Evolutionary conservation across 2,797 vertebrate genomes (phyloP).

Genomic region (Esox lucius): DNA sequence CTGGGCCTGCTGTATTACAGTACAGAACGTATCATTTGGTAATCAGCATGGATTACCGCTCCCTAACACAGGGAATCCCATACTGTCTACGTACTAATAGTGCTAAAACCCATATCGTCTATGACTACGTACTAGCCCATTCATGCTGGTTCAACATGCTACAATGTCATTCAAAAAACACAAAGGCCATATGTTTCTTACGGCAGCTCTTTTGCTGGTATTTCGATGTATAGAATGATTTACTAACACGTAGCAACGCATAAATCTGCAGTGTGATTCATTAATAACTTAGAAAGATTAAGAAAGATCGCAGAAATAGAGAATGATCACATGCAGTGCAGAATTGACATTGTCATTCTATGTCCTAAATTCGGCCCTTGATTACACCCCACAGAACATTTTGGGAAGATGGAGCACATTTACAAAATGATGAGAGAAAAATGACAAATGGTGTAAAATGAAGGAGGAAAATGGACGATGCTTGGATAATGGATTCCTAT

Average conservation of each 20-base stretch:
- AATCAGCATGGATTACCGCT: neutral
- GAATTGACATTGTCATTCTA: neutral
- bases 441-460: neutral
- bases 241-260: too few relatives aligned
- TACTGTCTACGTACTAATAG: neutral
- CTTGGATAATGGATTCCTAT: neutral
- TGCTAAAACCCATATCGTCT: neutral
- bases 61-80: neutral
- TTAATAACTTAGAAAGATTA: too few relatives aligned
- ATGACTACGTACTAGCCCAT: neutral
- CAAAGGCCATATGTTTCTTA: too few relatives aligned
- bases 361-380: neutral
- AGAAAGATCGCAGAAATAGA: neutral
- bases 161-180: neutral
- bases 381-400: neutral
- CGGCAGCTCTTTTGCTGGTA: too few relatives aligned
- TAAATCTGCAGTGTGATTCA: too few relatives aligned
- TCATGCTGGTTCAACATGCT: neutral
- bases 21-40: neutral
- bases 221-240: too few relatives aligned
- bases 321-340: neutral
- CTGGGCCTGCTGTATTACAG: too few relatives aligned
- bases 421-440: neutral
- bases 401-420: slow-evolving; percentile 2
- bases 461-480: neutral